Evolutionary conservation across 2,888 invertebrate genomes (phyloP).

Genomic region (Bombyx huttoni): DNA sequence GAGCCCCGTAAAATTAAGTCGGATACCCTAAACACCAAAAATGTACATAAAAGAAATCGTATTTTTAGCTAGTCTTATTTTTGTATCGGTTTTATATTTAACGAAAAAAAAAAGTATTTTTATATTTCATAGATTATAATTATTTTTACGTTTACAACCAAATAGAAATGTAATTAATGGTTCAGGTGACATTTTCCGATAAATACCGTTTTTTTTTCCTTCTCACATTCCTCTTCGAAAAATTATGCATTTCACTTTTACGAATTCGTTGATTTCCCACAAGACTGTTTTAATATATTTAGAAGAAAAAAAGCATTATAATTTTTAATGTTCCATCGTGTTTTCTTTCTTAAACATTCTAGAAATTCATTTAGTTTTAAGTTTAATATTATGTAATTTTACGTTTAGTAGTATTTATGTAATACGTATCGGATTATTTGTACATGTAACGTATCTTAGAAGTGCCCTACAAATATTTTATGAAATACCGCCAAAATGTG

Average conservation of each 20-base stretch:
- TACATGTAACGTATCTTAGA: no score
- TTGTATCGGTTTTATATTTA: neutral
- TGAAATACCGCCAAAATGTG: no score
- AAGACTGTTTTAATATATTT: neutral
- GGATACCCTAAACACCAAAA: constrained; percentile 33
- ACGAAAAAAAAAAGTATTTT: neutral
- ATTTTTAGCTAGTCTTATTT: constrained; percentile 34
- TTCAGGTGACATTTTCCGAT: neutral
- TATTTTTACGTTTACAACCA: neutral
- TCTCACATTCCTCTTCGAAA: neutral
- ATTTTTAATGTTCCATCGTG: no score
- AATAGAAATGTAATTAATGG: neutral
- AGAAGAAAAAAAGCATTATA: neutral
- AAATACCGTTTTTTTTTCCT: neutral
- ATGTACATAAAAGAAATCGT: constrained; percentile 37
- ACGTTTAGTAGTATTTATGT: no score
- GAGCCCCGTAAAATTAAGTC: neutral
- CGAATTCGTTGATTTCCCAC: neutral
- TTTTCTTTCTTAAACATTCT: neutral
- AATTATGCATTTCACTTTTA: neutral
- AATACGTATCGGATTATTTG: no score
- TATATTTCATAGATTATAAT: neutral
- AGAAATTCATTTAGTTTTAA: neutral
- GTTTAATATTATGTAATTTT: neutral
- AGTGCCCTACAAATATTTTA: no score